Evolutionary conservation across 2,113 vertebrate genomes (phyloP).

Genomic region (Sitta europaea): DNA sequence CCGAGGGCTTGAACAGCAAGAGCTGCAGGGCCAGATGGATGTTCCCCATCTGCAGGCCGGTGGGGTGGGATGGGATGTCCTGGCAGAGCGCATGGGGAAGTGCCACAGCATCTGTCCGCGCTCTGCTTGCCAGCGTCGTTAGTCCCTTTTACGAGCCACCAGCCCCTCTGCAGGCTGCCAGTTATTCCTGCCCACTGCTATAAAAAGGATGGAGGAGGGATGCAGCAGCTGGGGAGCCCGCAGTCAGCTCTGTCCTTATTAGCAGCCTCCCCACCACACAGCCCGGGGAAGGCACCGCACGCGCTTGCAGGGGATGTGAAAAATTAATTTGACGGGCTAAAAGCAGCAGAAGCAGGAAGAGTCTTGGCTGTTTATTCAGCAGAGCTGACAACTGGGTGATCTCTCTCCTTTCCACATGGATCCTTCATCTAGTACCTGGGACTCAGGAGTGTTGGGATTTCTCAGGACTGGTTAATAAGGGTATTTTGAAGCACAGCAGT

Average conservation of each 20-base stretch:
- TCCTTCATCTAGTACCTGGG: background rate
- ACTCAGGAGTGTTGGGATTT: background rate
- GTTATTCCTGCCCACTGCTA: background rate
- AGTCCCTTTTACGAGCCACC: conserved; percentile 40
- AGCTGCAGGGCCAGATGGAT: background rate
- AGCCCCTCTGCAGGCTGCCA: background rate
- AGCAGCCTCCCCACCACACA: conserved; percentile 19
- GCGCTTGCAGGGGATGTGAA: conserved; percentile 6
- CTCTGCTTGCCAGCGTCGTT: background rate
- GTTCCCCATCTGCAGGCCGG: background rate
- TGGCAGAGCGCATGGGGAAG: background rate
- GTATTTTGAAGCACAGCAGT: background rate
- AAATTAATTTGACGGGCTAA: conserved; percentile 40
- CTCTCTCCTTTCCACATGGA: background rate
- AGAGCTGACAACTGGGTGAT: background rate
- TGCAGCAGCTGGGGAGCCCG: conserved; percentile 29
- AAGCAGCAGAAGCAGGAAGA: conserved; percentile 17
- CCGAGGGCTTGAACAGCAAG: background rate
- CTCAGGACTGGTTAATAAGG: background rate
- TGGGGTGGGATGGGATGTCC: background rate
- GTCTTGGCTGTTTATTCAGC: background rate
- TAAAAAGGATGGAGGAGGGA: conserved; percentile 21
- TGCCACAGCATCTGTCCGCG: background rate
- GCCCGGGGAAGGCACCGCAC: background rate
- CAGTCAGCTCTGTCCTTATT: conserved; percentile 3